These are phyloP conservation scores for Hyposmocoma kahamanoa DNA, from an alignment of 1,140 invertebrate species.

Conservation along the genomic window DNA sequence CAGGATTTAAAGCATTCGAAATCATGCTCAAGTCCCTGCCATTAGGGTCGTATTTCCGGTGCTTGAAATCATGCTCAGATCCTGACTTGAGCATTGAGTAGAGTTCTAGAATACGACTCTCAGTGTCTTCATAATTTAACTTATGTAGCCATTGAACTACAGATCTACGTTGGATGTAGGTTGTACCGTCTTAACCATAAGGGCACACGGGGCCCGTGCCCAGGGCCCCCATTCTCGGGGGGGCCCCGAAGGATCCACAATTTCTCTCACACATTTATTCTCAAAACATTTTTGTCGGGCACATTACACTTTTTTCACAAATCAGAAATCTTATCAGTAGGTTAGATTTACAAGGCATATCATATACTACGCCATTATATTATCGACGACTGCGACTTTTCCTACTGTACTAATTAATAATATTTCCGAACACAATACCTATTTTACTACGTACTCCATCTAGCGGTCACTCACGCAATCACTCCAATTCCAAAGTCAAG, in stretches of 20 bases:
- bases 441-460: conserved; percentile 16
- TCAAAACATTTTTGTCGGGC: conserved; percentile 2
- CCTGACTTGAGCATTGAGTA: no score
- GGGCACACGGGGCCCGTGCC: background rate
- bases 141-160: no score
- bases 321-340: background rate
- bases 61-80: no score
- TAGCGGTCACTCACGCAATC: conserved; percentile 14
- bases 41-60: no score
- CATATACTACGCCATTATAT: conserved; percentile 5
- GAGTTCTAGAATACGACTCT: no score
- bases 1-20: no score
- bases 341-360: conserved; percentile 4
- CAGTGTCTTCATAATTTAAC: no score
- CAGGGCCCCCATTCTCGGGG: background rate
- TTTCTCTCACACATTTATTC: conserved; percentile 1
- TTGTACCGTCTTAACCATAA: conserved; percentile 1
- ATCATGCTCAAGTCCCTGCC: no score
- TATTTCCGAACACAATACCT: conserved; percentile 18
- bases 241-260: background rate
- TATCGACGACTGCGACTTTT: background rate
- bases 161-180: no score
- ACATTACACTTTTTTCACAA: conserved; percentile 1
- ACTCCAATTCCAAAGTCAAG: conserved; percentile 16
- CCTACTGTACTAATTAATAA: conserved; percentile 1